These are phyloP conservation scores for Xestia c-nigrum DNA, from an alignment of 2,888 invertebrate species.

Conservation along the genomic window DNA sequence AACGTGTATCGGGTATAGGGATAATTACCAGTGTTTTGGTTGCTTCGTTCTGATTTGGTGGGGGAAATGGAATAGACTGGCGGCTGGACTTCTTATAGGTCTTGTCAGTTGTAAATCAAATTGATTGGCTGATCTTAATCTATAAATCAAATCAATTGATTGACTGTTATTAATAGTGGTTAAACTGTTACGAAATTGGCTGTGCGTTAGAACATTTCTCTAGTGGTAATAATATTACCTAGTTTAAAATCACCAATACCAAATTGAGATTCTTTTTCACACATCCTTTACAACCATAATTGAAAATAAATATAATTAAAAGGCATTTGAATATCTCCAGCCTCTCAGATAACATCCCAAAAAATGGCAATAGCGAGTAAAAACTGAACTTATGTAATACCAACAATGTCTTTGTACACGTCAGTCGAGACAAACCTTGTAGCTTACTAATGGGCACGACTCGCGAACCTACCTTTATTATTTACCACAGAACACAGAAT, in stretches of 20 bases:
- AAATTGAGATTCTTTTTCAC: not conserved
- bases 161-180: not conserved
- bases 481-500: slow-evolving; percentile 57
- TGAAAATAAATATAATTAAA: not conserved
- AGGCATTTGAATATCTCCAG: not conserved
- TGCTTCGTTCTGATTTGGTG: slow-evolving; percentile 46
- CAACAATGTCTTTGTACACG: slow-evolving; percentile 69
- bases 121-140: not conserved
- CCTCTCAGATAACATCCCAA: not conserved
- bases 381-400: slow-evolving; percentile 53
- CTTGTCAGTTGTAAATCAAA: not conserved
- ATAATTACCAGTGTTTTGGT: slow-evolving; percentile 60
- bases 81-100: not conserved
- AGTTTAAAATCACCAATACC: not conserved
- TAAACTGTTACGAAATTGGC: not conserved
- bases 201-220: not conserved
- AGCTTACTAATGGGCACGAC: slow-evolving; percentile 79
- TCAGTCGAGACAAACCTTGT: slow-evolving; percentile 78
- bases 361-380: slow-evolving; percentile 32
- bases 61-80: slow-evolving; percentile 5
- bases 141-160: not conserved
- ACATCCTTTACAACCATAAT: not conserved
- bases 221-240: not conserved
- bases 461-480: slow-evolving; percentile 73
- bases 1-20: slow-evolving; percentile 72